Base-by-base conservation (phyloP, 2,113 vertebrate species). In the Zingel zingel region DNA sequence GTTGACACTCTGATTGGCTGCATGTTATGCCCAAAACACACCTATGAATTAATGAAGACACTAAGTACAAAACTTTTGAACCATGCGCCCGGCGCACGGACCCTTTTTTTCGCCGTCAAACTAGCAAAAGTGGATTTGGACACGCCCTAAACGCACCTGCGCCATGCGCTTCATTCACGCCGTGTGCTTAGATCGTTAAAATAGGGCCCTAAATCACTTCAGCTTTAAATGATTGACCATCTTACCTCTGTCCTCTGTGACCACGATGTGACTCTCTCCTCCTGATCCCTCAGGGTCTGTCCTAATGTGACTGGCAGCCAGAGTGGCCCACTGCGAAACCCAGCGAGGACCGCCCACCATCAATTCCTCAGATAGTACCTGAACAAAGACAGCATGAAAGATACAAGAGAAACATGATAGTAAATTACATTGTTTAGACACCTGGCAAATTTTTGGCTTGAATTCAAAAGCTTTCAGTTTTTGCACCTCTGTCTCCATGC, bases 311-410 rank as follows among this genome's bases (percentile, higher is more conserved):
- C 96, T 98, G 86, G 98, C 97, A 90, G 98, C 98, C 88, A 99
- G 89, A 91, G 96, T 98, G 72, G 97, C 97, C 98, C 98, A 99
- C 56, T 99, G 98, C 0, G 98, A 99, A 33, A 98, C 96, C 98
- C 98, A 99, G 2, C 97, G 97, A 84, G 97, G 98, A 88, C 91
- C 95, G 84, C 97, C 97, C 79, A 97, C 93, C 61, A 96, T 1
- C 69, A 96, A 80, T 30, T 95, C 93, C 90, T 97, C 97, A 93
- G 97, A 81, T 53, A 94, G 74, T 13, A 89, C 77, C 95, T 96
- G 83, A 13, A 76, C 25, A 65, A 61, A 78, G 39, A 62, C 43
- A 74, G 16, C 3, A 54, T 5, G 14, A 3, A 56, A 43, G 13
- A 61, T 21, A 27, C 1, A 64, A 62, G 23, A 11, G n/a, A 36